Conservation (phyloP, 2,888 invertebrate genomes). For the Pyrrhia umbra region DNA sequence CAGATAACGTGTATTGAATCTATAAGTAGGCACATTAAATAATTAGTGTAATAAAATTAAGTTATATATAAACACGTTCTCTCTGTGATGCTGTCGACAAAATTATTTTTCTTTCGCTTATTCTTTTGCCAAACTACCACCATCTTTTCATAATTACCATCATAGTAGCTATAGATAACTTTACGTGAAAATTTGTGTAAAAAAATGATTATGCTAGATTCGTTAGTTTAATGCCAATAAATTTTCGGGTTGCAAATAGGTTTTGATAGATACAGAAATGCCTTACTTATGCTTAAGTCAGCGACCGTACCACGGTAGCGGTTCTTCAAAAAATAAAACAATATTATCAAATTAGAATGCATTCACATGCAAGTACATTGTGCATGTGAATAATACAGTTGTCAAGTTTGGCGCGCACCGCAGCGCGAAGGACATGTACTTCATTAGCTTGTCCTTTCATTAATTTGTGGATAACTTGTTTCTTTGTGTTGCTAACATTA, state of each 20-base stretch:
- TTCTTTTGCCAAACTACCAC: too few species aligned
- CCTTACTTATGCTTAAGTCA: too few species aligned
- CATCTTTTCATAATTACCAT: too few species aligned
- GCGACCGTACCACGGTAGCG: too few species aligned
- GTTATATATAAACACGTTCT: constrained; percentile 3
- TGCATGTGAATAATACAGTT: constrained; percentile 40
- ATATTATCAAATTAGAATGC: constrained; percentile 32
- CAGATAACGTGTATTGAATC: constrained; percentile 23
- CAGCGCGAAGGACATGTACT: constrained; percentile 49
- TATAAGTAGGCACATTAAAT: constrained; percentile 23
- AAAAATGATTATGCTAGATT: not conserved
- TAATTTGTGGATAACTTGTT: constrained; percentile 20
- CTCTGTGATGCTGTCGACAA: not conserved
- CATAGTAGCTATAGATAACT: too few species aligned
- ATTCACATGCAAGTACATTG: constrained; percentile 20
- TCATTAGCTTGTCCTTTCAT: constrained; percentile 42
- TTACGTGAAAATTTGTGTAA: not conserved
- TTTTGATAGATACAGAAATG: not conserved
- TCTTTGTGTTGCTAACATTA: constrained; percentile 7
- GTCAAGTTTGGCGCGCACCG: constrained; percentile 45
- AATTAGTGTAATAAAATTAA: constrained; percentile 18
- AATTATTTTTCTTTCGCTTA: not conserved
- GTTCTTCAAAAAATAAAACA: constrained; percentile 26
- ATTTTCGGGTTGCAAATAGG: not conserved
- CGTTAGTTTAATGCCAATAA: not conserved